Evolutionary conservation across 2,797 vertebrate genomes (phyloP), one percentile per base, ranked within the genome.

Genomic region (Rhinoraja longicauda): DNA sequence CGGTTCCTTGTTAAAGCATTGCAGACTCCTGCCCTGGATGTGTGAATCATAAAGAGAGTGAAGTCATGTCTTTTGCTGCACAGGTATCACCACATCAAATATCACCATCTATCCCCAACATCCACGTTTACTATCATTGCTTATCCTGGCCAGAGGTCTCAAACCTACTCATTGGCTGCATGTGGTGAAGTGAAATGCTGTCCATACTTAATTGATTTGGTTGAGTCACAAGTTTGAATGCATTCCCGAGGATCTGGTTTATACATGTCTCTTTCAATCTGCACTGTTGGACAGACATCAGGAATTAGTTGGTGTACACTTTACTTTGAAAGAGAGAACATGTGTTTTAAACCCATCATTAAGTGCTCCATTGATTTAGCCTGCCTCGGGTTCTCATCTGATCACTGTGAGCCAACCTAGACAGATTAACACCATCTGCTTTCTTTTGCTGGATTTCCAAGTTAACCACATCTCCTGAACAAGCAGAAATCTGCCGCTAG

Each of bases 321-420:
- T 29, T 26, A 32, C 29, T 76, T 76, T 8, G 10, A n/a, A 32
- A 10, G 26, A 76, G 32, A 13, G 75, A 70, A 70, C 64, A 70
- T 70, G 70, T 17, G 10, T 19, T 19, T 70, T 19, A 70, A 70
- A 70, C 10, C 64, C 2, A 12, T 76, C n/a, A 76, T 76, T 76
- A 76, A n/a, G 29, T n/a, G 29, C 75, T 32, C 26, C 29, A n/a
- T 10, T 76, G 9, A 29, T 8, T 81, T 13, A 45, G 32, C 32
- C 15, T 53, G 26, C 21, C 73, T 4, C 36, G 12, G 39, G 8
- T 93, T 24, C 77, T 73, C 94, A 97, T 96, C 96, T 97, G 94
- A 97, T 97, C 94, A 97, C 97, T 95, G 95, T 97, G 95, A 97
- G 97, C 95, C 96, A 97, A 94, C 97, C 97, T 0, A 96, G 96